Evolutionary conservation across 2,888 invertebrate genomes (phyloP).

Genomic region (Exephanes ischioxanthus): DNA sequence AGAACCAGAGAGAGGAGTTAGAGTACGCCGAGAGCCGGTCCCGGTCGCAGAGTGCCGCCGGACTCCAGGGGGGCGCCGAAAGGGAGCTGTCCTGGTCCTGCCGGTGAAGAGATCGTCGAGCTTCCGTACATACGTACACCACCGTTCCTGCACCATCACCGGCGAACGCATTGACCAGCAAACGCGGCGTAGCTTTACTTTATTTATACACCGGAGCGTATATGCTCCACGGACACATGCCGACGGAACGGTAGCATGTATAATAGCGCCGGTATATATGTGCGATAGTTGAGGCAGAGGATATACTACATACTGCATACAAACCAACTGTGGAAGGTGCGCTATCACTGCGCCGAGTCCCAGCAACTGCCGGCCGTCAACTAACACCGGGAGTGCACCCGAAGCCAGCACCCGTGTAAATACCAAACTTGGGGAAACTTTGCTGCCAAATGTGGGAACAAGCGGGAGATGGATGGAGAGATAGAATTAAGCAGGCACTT

Average conservation of each 20-base stretch:
- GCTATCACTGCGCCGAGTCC: slow-evolving; percentile 4
- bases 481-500: slow-evolving; percentile 12
- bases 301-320: neutral
- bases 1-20: slow-evolving; percentile 39
- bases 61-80: slow-evolving; percentile 41
- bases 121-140: slow-evolving; percentile 25
- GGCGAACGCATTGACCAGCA: slow-evolving; percentile 28
- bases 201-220: slow-evolving; percentile 53
- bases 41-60: slow-evolving; percentile 37
- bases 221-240: slow-evolving; percentile 17
- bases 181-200: slow-evolving; percentile 51
- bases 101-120: slow-evolving; percentile 14
- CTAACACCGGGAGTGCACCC: slow-evolving; percentile 11
- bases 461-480: slow-evolving; percentile 19
- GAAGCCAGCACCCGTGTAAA: slow-evolving; percentile 13
- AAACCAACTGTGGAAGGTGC: slow-evolving; percentile 18
- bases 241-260: slow-evolving; percentile 15
- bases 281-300: slow-evolving; percentile 1
- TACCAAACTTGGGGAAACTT: slow-evolving; percentile 51
- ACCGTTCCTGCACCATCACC: slow-evolving; percentile 10
- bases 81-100: slow-evolving; percentile 50
- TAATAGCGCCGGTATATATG: neutral
- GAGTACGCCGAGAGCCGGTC: slow-evolving; percentile 46
- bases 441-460: slow-evolving; percentile 27
- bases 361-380: neutral